Conservation (phyloP, 2,113 vertebrate genomes). For the Oncorhynchus clarkii region DNA sequence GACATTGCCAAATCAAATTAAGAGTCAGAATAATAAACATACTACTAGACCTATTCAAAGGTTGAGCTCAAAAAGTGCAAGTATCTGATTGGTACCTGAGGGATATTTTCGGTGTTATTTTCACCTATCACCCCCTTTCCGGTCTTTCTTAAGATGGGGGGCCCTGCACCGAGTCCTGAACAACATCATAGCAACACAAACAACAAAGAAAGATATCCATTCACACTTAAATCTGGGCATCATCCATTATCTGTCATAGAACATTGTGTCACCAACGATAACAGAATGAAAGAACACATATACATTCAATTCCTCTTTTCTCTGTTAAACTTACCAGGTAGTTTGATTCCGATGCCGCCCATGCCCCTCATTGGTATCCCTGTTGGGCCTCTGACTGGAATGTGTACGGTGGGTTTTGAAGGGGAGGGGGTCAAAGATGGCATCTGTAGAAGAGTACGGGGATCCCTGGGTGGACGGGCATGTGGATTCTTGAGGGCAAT, state of each 20-base stretch:
- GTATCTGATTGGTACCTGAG: constrained; percentile 41
- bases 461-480: constrained; percentile 66
- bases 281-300: background rate
- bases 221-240: no score
- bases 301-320: background rate
- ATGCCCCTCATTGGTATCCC: constrained; percentile 49
- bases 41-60: background rate
- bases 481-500: constrained; percentile 69
- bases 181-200: background rate
- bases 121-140: constrained; percentile 33
- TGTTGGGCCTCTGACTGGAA: constrained; percentile 17
- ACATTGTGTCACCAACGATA: background rate
- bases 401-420: background rate
- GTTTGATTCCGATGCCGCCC: constrained; percentile 63
- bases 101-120: constrained; percentile 15
- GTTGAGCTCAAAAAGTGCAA: background rate
- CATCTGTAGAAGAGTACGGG: constrained; percentile 65
- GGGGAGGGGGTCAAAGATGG: constrained; percentile 59
- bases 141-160: constrained; percentile 68
- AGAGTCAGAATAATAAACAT: background rate
- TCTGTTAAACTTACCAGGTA: constrained; percentile 66
- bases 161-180: constrained; percentile 60
- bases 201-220: background rate
- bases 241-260: background rate
- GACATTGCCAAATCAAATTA: background rate